phyloP scores from a whole-genome alignment of 1,140 invertebrate genomes.

The Brachionus rotundiformis region DNA sequence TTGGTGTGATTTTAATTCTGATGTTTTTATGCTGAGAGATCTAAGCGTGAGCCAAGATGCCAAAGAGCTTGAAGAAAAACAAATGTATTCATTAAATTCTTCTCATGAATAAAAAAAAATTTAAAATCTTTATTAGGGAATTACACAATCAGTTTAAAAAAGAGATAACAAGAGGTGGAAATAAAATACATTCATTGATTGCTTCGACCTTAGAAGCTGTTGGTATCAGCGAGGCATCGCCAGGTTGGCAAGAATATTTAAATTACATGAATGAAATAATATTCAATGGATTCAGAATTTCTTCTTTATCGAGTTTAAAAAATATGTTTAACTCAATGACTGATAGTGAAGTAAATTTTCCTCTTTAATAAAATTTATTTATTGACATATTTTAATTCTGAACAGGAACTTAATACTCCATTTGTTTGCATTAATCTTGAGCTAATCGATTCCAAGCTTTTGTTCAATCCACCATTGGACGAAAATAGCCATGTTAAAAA shows the following conservation, averaged over 20 bases:
- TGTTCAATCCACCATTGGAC: slow-evolving; percentile 36
- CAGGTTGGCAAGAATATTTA: slow-evolving; percentile 81
- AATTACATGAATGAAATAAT: slow-evolving; percentile 81
- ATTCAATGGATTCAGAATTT: slow-evolving; percentile 71
- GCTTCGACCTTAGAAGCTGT: slow-evolving; percentile 60
- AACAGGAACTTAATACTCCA: slow-evolving; percentile 31
- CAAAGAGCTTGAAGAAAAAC: slow-evolving; percentile 60
- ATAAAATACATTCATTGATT: slow-evolving; percentile 59
- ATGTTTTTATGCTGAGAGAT: slow-evolving; percentile 58
- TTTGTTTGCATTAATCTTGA: slow-evolving; percentile 47
- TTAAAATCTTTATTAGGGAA: slow-evolving; percentile 54
- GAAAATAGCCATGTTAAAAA: slow-evolving; percentile 49
- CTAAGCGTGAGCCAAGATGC: slow-evolving; percentile 57
- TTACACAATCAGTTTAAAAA: slow-evolving; percentile 60
- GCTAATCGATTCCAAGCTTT: background rate
- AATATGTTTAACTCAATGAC: slow-evolving; percentile 60
- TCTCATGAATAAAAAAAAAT: background rate
- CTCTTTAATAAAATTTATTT: background rate
- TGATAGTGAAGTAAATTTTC: background rate
- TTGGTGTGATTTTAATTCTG: slow-evolving; percentile 54
- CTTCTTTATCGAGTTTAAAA: slow-evolving; percentile 59
- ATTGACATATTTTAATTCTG: background rate
- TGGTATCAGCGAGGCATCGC: slow-evolving; percentile 66
- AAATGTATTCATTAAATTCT: slow-evolving; percentile 56
- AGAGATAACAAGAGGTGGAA: slow-evolving; percentile 58